These are phyloP conservation scores for Centropus unirufus DNA, from an alignment of 2,113 vertebrate genomes.

Conservation along the genomic window DNA sequence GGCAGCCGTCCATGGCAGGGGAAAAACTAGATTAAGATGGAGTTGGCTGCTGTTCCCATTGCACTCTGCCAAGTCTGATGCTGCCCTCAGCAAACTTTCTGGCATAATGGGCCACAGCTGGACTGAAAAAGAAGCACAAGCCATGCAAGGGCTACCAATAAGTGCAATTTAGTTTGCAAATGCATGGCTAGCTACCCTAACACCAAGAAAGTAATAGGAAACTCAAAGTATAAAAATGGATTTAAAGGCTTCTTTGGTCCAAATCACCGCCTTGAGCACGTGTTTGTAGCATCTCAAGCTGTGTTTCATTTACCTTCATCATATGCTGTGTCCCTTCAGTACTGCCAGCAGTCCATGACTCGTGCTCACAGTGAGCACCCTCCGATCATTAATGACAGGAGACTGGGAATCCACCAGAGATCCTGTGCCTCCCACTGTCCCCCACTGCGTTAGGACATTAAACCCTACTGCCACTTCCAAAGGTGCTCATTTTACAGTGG, in stretches of 20 bases:
- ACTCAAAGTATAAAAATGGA: neutral
- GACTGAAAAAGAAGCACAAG: neutral
- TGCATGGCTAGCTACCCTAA: neutral
- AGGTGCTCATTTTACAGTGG: neutral
- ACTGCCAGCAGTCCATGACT: neutral
- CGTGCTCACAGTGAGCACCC: neutral
- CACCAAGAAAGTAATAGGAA: neutral
- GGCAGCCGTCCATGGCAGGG: neutral
- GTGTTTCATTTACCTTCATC: accelerated
- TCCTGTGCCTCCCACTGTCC: accelerated
- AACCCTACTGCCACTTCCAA: neutral
- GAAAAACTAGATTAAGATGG: neutral
- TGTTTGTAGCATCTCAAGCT: neutral
- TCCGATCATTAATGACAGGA: accelerated
- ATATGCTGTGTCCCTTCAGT: accelerated
- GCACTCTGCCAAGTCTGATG: neutral
- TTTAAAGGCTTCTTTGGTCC: neutral
- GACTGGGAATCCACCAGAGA: neutral
- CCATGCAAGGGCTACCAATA: neutral
- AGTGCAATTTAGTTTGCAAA: neutral
- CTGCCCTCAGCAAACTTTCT: neutral
- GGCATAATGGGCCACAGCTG: neutral
- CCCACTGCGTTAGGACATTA: neutral
- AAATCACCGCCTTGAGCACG: neutral
- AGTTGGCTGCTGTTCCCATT: neutral